Conservation (phyloP, 2,888 invertebrate genomes). For the Anthophora plumipes region DNA sequence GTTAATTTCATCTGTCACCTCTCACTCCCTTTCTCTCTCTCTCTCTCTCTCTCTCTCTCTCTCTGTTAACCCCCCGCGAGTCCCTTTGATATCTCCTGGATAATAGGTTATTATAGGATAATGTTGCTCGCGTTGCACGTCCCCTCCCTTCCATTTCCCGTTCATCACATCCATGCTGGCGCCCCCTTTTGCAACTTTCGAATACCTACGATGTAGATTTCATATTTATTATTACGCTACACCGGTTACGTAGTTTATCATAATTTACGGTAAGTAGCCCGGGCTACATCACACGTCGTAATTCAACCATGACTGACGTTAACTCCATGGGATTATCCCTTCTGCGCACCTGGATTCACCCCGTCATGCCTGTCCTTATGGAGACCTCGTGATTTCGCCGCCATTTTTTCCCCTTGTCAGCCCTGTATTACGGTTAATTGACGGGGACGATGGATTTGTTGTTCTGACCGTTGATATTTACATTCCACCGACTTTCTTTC, state of each 20-base stretch:
- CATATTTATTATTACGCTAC: slow-evolving; percentile 71
- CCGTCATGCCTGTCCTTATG: slow-evolving; percentile 44
- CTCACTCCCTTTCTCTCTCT: neutral
- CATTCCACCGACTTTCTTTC: no score
- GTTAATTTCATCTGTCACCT: slow-evolving; percentile 47
- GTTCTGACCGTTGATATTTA: neutral
- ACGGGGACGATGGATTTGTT: slow-evolving; percentile 36
- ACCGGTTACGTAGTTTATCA: slow-evolving; percentile 75
- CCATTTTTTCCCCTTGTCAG: neutral
- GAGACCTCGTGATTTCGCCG: slow-evolving; percentile 35
- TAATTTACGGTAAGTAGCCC: slow-evolving; percentile 81
- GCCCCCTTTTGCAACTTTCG: slow-evolving; percentile 4
- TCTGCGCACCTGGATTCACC: slow-evolving; percentile 67
- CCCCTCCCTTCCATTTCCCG: no score
- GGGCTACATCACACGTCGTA: slow-evolving; percentile 74
- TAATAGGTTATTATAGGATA: slow-evolving; percentile 47
- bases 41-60: no score
- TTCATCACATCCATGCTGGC: no score
- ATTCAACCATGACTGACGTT: slow-evolving; percentile 81
- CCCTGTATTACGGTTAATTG: slow-evolving; percentile 34
- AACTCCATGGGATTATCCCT: slow-evolving; percentile 80
- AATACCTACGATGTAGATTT: slow-evolving; percentile 65
- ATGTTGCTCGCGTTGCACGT: neutral
- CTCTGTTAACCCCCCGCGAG: no score
- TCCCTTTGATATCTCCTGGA: slow-evolving; percentile 44